Evolutionary conservation across 2,113 vertebrate genomes (phyloP), one percentile per base, ranked within the genome.

Genomic region (Morone saxatilis): DNA sequence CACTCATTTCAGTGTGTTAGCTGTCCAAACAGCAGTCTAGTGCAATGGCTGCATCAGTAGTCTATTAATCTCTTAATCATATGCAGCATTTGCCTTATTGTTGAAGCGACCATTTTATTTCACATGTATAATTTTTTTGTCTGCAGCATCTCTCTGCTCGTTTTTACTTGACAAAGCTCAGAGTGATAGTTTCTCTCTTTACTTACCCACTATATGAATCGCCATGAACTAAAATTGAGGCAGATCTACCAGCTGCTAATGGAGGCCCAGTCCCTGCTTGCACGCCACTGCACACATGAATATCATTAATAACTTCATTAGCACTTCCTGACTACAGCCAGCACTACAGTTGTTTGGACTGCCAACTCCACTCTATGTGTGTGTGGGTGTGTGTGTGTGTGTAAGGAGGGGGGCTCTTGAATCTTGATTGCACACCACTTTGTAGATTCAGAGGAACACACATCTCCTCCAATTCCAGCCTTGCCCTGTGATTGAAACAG

Each of bases 281-380:
- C 89, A 89, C 70, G 65, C 80, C 82, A 71, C 66, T 71, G 68
- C 89, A 91, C 93, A 90, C 81, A 90, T 92, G 92, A 90, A 94
- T 89, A 92, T 93, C 87, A 93, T 93, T 93, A 92, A 93, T 92
- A 92, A 88, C 76, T 94, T 92, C 83, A 92, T 95, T 94, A 91
- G 89, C 89, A 79, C 90, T 91, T 89, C 87, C 86, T 91, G 81
- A 84, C 86, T 72, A 65, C 83, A 68, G 88, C 83, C 84, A 86
- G 82, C 80, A 69, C 80, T 63, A 76, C 76, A 51, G 72, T 75
- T 72, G 75, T 78, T 77, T 89, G 86, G 74, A 85, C 86, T 90
- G 89, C 88, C 80, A 84, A 67, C 67, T 87, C 56, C 71, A 74
- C 56, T 76, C 68, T 80, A 67, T 78, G 40, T 85, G 10, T 86